These are phyloP conservation scores for Ooceraea biroi DNA, from an alignment of 1,140 invertebrate species.

Conservation along the genomic window DNA sequence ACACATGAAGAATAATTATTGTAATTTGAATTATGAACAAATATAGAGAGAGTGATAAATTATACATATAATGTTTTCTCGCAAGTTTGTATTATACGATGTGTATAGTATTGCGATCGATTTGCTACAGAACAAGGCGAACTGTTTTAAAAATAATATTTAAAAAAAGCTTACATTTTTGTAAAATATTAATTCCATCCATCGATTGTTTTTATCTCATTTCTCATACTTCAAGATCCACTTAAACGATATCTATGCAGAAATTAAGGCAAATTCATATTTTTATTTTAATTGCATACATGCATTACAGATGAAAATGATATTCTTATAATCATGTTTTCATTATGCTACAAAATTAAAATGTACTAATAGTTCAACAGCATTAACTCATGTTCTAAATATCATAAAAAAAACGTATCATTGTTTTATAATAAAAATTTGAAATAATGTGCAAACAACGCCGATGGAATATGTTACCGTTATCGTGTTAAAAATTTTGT, in stretches of 20 bases:
- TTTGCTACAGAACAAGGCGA: conserved; percentile 32
- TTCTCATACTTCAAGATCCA: background rate
- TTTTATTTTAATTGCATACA: background rate
- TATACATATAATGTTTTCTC: conserved; percentile 37
- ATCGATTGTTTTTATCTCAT: background rate
- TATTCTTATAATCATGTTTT: conserved; percentile 4
- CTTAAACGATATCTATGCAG: conserved; percentile 8
- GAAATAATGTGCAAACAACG: conserved; percentile 14
- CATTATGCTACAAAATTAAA: conserved; percentile 23
- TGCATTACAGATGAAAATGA: background rate
- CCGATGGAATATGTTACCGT: background rate
- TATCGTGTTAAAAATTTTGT: conserved; percentile 7
- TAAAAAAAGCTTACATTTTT: conserved; percentile 1
- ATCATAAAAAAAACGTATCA: too few relatives aligned
- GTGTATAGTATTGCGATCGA: conserved; percentile 15
- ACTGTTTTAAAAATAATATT: too few relatives aligned
- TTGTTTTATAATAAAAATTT: background rate
- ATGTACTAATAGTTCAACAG: conserved; percentile 9
- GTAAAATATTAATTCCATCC: conserved; percentile 13
- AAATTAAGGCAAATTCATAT: conserved; percentile 2
- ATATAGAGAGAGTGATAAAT: conserved; percentile 43
- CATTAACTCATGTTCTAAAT: conserved; percentile 17
- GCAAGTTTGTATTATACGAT: conserved; percentile 43
- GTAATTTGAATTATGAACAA: conserved; percentile 55
- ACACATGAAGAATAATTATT: conserved; percentile 62